Evolutionary conservation across 2,797 vertebrate species (phyloP), one percentile per base, ranked within the genome.

Genomic region (Picus viridis): DNA sequence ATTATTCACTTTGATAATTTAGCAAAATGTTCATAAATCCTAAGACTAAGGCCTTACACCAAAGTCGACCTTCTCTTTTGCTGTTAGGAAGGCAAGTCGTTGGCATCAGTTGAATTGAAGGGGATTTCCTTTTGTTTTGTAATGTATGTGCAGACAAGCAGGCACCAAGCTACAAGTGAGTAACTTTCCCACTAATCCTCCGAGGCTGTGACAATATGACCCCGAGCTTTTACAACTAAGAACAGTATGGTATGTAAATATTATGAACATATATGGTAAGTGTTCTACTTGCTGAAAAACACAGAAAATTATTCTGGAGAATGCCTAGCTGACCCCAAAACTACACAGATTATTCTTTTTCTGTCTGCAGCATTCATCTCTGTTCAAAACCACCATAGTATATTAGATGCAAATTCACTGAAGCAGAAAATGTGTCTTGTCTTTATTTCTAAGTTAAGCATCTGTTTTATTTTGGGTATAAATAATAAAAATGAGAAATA

Each of bases 181-280:
- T 90, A 96, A 95, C 94, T 94, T 96, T 96, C 84, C 94, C 94
- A 91, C 88, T 93, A 96, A 95, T 94, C 95, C 95, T 95, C 90
- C 86, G 89, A 94, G 75, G 86, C 82, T 93, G 90, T 94, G 96
- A 96, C 95, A 95, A 95, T 91, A 94, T 93, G 96, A 96, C 95
- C 90, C 81, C 84, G 47, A 89, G 88, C 75, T 95, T 90, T 93
- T 94, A 95, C 94, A 93, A 79, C 86, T 92, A 91, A 96, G 93
- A 91, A 58, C 76, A 72, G 86, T 83, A 95, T 81, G 92, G 92
- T 95, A 95, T 95, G 93, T 93, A 95, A 95, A 96, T 95, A 95
- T 88, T 92, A 91, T 94, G 93, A 93, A 93, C 95, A 93, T 96
- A 95, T 94, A 96, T 94, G 95, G 95, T 93, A 96, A 95, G 87